These are phyloP conservation scores for Cassiopea andromeda DNA, from an alignment of 30 jellyfish, hydroid and myxozoan genomes.

Conservation along the genomic window DNA sequence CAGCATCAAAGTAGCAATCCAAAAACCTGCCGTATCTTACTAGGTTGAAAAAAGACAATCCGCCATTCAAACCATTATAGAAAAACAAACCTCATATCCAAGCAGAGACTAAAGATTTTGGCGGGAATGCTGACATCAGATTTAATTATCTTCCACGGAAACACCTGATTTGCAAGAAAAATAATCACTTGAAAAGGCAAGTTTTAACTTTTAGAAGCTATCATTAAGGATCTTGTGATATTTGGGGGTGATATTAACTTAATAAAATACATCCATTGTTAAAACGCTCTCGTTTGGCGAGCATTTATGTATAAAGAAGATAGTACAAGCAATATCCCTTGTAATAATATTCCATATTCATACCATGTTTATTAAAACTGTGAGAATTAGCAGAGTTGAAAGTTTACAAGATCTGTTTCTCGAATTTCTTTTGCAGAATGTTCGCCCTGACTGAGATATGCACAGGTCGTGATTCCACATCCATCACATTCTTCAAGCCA, in stretches of 20 bases:
- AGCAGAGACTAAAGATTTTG: conserved; percentile 31
- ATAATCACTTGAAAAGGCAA: background rate
- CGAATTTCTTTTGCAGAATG: conserved; percentile 31
- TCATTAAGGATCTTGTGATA: too few relatives aligned
- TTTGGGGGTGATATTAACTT: too few relatives aligned
- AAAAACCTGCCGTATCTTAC: background rate
- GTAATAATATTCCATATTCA: too few relatives aligned
- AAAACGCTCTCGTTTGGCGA: too few relatives aligned
- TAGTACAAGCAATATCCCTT: too few relatives aligned
- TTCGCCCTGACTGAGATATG: conserved; percentile 73
- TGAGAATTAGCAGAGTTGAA: too few relatives aligned
- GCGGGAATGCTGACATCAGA: conserved; percentile 63
- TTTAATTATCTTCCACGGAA: background rate
- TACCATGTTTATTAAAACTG: too few relatives aligned
- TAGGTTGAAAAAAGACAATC: background rate
- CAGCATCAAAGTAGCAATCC: background rate
- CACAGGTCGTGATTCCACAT: conserved; percentile 39
- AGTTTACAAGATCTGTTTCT: too few relatives aligned
- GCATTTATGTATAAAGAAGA: too few relatives aligned
- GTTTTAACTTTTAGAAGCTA: background rate
- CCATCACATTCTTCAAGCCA: conserved; percentile 76
- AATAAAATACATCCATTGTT: too few relatives aligned
- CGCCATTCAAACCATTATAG: background rate
- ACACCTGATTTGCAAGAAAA: background rate
- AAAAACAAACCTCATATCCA: conserved; percentile 16